Evolutionary conservation across 2,888 invertebrate species (phyloP), one percentile per base, ranked within the genome.

Genomic region (Lymantria dispar): DNA sequence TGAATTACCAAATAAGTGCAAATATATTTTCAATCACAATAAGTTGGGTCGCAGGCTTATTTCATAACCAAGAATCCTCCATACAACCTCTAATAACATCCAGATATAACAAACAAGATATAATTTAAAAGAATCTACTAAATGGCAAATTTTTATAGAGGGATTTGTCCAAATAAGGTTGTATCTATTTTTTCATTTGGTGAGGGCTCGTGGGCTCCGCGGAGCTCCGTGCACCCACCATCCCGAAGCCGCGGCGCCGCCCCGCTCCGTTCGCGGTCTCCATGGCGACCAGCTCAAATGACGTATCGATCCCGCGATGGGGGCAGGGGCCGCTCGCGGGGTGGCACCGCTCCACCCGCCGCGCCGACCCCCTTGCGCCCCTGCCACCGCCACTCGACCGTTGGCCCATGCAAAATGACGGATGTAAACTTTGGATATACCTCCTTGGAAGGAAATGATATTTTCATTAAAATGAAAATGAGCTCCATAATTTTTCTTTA

Each of bases 331-430:
- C 55, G 68, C 68, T 71, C 81, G 81, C 81, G 85, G 88, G 87
- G 86, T 84, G 88, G 87, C 83, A 84, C 86, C 86, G 78, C 88
- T 85, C 85, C 87, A 83, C 87, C 87, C 84, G 85, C 80, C 81
- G 78, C 77, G 65, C 76, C 75, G 74, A 70, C 80, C 82, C 84
- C 82, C 85, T 75, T 69, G 78, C 80, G 80, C 85, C 84, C 85
- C 85, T 73, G 78, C 85, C 82, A 68, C 83, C 79, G 74, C 83
- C 83, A 85, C 83, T 85, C 87, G 87, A 87, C 88, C 89, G 87
- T 86, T 87, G 89, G 90, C 91, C 90, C 91, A 90, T 91, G 90
- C 90, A 90, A 91, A 90, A 90, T 90, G 90, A 90, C 89, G 90
- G 88, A 91, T 91, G 91, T 91, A 90, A 90, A 90, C 84, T 90